phyloP scores from a whole-genome alignment of 2,888 invertebrate genomes.

The Colostygia pectinataria region DNA sequence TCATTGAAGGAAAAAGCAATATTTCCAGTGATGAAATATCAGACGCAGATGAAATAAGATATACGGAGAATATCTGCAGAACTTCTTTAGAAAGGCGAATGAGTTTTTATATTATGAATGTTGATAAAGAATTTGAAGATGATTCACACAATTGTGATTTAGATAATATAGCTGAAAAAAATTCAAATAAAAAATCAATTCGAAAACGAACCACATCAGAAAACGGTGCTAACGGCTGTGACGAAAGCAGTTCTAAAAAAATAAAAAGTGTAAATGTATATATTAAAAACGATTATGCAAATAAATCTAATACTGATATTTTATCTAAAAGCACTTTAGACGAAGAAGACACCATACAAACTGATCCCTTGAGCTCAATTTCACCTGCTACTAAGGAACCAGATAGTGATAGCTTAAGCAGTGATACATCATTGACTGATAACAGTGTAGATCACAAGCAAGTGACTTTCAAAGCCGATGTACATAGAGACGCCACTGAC shows the following conservation, averaged over 20 bases:
- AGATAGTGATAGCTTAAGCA: background rate
- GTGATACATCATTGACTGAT: background rate
- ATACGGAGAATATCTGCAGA: background rate
- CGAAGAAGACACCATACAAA: background rate
- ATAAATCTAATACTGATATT: background rate
- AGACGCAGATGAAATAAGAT: background rate
- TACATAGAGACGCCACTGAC: slow-evolving; percentile 2
- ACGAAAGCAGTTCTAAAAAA: background rate
- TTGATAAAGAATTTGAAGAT: too few relatives aligned
- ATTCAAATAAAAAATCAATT: too few relatives aligned
- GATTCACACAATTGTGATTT: background rate
- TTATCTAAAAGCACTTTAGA: background rate
- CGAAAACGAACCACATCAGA: background rate
- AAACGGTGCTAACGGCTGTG: background rate
- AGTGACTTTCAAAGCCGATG: slow-evolving; percentile 4
- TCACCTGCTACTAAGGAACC: background rate
- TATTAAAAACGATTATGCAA: background rate
- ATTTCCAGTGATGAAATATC: background rate
- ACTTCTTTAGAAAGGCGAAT: background rate
- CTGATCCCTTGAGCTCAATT: background rate
- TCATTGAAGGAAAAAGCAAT: slow-evolving; percentile 30
- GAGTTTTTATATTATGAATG: too few relatives aligned
- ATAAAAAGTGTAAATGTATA: slow-evolving; percentile 2
- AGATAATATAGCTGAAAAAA: too few relatives aligned
- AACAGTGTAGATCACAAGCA: background rate